Percentiles rank a stretch among this genome's conserved stretches.
Conservation (phyloP, 2,113 vertebrate species). For the Melierax canorus region DNA sequence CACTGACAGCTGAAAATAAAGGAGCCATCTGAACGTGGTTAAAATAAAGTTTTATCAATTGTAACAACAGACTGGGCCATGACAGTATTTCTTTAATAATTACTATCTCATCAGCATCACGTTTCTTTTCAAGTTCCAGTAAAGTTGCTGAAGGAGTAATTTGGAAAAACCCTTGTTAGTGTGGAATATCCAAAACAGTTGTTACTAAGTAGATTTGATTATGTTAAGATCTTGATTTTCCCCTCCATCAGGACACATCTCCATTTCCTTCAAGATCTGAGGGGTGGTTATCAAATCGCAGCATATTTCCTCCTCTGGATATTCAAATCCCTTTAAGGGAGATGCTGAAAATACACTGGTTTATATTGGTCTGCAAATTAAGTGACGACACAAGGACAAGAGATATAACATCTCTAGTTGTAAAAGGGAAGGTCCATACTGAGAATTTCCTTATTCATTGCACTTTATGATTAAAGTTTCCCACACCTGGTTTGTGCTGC, state of each 20-base stretch:
- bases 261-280: neutral
- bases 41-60: neutral
- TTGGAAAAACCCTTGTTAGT: neutral
- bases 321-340: neutral
- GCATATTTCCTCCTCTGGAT: neutral
- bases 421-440: neutral
- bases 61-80: neutral
- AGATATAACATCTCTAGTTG: fast-evolving
- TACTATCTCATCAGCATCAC: neutral
- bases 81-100: neutral
- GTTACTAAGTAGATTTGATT: neutral
- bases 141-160: neutral
- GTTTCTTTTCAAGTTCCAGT: neutral
- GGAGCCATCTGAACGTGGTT: neutral
- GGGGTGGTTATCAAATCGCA: neutral
- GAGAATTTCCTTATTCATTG: neutral
- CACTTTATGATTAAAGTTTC: neutral
- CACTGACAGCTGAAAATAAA: neutral
- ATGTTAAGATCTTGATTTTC: neutral
- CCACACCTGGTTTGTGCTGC: neutral
- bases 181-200: neutral
- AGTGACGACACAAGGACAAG: fast-evolving
- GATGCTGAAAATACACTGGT: neutral
- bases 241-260: neutral
- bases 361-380: neutral